phyloP scores from a whole-genome alignment of 2,888 invertebrate genomes.

The Magallana nippona region DNA sequence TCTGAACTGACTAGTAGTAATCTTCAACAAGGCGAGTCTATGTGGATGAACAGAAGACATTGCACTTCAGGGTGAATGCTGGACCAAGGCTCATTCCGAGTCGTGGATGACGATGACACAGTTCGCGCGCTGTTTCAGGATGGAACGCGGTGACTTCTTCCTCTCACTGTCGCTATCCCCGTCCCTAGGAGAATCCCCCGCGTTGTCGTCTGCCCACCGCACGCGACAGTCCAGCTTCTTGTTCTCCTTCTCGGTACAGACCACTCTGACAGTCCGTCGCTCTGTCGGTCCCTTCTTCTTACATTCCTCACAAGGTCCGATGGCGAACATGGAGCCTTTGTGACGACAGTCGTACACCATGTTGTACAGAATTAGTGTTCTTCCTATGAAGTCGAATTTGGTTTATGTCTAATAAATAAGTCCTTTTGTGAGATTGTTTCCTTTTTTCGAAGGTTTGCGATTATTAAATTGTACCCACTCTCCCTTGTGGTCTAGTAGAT shows the following conservation, averaged over 20 bases:
- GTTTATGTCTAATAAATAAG: too few species aligned
- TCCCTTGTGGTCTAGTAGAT: too few species aligned
- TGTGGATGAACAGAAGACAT: background rate
- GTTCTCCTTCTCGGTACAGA: background rate
- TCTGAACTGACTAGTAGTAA: background rate
- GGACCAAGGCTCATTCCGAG: background rate
- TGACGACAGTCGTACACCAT: slow-evolving; percentile 37
- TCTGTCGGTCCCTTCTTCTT: slow-evolving; percentile 19
- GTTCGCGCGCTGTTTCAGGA: slow-evolving; percentile 31
- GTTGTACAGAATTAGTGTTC: background rate
- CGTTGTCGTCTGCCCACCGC: slow-evolving; percentile 13
- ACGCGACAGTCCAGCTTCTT: slow-evolving; percentile 5
- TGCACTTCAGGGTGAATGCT: background rate
- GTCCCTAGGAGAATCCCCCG: background rate
- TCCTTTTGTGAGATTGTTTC: too few species aligned
- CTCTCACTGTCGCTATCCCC: background rate
- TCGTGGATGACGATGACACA: slow-evolving; percentile 38
- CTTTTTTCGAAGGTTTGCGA: too few species aligned
- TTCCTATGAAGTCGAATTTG: background rate
- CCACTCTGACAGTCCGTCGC: background rate
- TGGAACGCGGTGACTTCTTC: slow-evolving; percentile 17
- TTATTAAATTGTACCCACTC: too few species aligned
- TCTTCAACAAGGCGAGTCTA: background rate
- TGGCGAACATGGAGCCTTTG: slow-evolving; percentile 33
- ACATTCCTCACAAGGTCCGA: slow-evolving; percentile 21